A percentile compares a stretch with the other conserved stretches of the same genome.
Conservation (phyloP, 2,797 vertebrate species). For the Xiphophorus birchmanni region DNA sequence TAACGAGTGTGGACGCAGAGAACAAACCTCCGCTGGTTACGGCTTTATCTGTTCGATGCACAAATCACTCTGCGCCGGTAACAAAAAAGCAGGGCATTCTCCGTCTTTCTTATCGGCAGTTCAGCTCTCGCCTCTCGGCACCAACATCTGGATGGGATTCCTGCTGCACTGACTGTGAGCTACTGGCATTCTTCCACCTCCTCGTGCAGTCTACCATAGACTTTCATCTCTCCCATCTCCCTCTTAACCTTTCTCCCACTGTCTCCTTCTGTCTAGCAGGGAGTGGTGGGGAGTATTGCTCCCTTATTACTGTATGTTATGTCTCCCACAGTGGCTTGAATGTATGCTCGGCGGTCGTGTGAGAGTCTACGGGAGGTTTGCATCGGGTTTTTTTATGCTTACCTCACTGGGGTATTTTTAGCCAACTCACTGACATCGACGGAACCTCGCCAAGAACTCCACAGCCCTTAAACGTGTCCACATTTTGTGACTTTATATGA, state of each 20-base stretch:
- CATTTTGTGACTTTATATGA: not conserved
- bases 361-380: not conserved
- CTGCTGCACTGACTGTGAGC: constrained; percentile 25
- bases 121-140: constrained; percentile 15
- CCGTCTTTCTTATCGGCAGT: constrained; percentile 10
- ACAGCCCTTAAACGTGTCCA: not conserved
- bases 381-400: constrained; percentile 10
- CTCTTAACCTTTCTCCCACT: constrained; percentile 47
- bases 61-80: not conserved
- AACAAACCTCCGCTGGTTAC: not conserved
- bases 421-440: not conserved
- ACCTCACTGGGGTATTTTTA: not conserved
- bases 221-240: constrained; percentile 43
- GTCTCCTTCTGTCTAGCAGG: constrained; percentile 18
- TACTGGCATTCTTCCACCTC: constrained; percentile 24
- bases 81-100: not conserved
- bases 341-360: not conserved
- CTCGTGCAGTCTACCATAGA: not conserved
- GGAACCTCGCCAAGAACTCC: not conserved
- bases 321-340: constrained; percentile 28
- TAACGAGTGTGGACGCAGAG: not conserved
- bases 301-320: constrained; percentile 43
- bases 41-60: not conserved
- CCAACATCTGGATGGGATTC: constrained; percentile 51
- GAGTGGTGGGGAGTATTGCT: constrained; percentile 26